Evolutionary conservation across 2,113 vertebrate genomes (phyloP).

Genomic region (Salvelinus alpinus): DNA sequence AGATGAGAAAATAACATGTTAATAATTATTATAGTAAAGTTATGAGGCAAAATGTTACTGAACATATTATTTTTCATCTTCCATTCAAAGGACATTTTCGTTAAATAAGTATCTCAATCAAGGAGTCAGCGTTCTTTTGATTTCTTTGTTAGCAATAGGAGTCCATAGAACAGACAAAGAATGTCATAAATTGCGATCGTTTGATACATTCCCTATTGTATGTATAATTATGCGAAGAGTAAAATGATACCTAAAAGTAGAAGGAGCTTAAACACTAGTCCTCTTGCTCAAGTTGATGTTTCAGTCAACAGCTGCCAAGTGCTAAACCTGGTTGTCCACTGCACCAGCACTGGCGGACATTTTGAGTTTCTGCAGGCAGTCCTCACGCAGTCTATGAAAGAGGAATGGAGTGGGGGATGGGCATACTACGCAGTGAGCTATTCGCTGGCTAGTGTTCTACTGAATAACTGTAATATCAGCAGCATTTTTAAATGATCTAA

Average conservation of each 20-base stretch:
- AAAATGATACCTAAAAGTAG: not conserved
- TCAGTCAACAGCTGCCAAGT: constrained; percentile 28
- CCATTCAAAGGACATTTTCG: not conserved
- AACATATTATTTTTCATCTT: not conserved
- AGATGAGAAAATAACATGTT: not conserved
- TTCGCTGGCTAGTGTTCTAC: not conserved
- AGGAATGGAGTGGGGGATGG: constrained; percentile 47
- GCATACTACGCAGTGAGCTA: constrained; percentile 24
- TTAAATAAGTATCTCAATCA: not conserved
- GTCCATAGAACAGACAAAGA: too few species aligned
- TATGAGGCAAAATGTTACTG: not conserved
- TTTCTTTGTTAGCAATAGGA: not conserved
- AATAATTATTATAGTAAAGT: too few species aligned
- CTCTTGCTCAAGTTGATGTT: constrained; percentile 35
- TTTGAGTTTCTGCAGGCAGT: constrained; percentile 62
- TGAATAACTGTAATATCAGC: not conserved
- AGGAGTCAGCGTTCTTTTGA: not conserved
- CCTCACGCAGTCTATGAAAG: not conserved
- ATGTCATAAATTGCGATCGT: not conserved
- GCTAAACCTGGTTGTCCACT: constrained; percentile 57
- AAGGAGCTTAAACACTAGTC: not conserved
- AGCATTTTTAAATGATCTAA: not conserved
- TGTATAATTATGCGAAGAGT: not conserved
- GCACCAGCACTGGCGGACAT: constrained; percentile 69
- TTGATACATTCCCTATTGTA: not conserved